Evolutionary conservation across 2,888 invertebrate species (phyloP), one percentile per base, ranked within the genome.

Genomic region (Melanotus villosus): DNA sequence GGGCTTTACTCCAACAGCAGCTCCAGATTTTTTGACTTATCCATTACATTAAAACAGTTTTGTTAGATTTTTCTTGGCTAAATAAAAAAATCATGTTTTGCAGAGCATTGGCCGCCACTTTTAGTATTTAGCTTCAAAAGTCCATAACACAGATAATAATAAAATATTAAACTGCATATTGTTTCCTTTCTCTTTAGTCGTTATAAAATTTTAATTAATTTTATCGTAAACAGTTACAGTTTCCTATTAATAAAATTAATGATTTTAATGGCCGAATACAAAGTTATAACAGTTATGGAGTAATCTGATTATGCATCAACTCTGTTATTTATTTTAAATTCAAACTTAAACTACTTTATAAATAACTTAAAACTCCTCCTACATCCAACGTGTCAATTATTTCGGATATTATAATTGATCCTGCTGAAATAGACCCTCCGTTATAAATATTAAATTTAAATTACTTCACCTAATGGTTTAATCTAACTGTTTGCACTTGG

Each of bases 371-470:
- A 21, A 14, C 56, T 23, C 56, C 56, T 56, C 56, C 56, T 21
- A 38, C 56, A 50, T 23, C 16, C 21, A 56, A 38, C 38, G 23
- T 38, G 56, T 56, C 56, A 38, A 56, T 34, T 56, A 38, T 38
- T 26, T 36, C n/a, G 18, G 52, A 52, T 18, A 16, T 30, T 34
- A 30, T 52, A 52, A 52, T 52, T 52, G 52, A 7, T 10, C 52
- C 23, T 26, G 12, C 26, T 36, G 21, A 38, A 38, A 52, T 10
- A 14, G 36, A 36, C 18, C 52, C 23, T 14, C 9, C 14, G 14
- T 34, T 5, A 56, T 56, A 56, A 56, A 56, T 56, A 56, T 56
- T 56, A 38, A 38, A 56, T 36, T 18, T 19, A 32, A 54, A 30
- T 54, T 30, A 12, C 12, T 16, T 34, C 32, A 19, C 32, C 34